Base-by-base conservation (phyloP, 1,140 invertebrate genomes). In the Ceratina australensis region DNA sequence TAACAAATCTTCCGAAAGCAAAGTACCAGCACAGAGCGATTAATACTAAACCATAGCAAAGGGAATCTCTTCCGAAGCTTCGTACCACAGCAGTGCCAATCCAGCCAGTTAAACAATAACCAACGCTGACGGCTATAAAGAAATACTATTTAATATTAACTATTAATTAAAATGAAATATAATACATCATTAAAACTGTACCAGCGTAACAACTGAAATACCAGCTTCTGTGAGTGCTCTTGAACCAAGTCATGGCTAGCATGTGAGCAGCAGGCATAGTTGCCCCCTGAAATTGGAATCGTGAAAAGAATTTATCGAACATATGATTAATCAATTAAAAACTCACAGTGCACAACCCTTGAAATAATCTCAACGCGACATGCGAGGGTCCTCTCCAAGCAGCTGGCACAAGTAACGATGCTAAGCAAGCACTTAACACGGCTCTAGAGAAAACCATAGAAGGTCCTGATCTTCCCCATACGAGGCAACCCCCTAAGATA, bases 1-100 rank as follows among this genome's bases (percentile, higher is more conserved):
- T 95, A 22, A 95, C 95, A 66, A 96, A 93, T 57, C 94, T 84
- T 84, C 94, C 93, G 93, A 96, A 96, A 0, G 95, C 78, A 18
- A 95, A 92, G 78, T 95, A 95, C 95, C 95, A 96, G 47, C 95
- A 82, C 1, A 95, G 84, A 2, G 94, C 93, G 13, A 93, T 68
- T 28, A 90, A 80, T 52, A 94, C 93, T 64, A 94, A 93, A 72
- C 93, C 91, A 76, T 95, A 95, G 79, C 94, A 95, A 5, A 95
- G 89, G 47, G 93, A 93, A 86, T 94, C 93, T 71, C 93, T 85
- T 4, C 94, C 94, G n/a, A 92, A 89, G 50, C 90, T 87, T 80
- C 93, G 87, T 13, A 94, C 93, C 1, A 94, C 86, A 1, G 93
- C 88, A 5, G 93, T 94, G 4, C 93, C 93, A 60, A 94, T 79